phyloP scores from a whole-genome alignment of 1,140 invertebrate species.

The Drosophila paulistorum region DNA sequence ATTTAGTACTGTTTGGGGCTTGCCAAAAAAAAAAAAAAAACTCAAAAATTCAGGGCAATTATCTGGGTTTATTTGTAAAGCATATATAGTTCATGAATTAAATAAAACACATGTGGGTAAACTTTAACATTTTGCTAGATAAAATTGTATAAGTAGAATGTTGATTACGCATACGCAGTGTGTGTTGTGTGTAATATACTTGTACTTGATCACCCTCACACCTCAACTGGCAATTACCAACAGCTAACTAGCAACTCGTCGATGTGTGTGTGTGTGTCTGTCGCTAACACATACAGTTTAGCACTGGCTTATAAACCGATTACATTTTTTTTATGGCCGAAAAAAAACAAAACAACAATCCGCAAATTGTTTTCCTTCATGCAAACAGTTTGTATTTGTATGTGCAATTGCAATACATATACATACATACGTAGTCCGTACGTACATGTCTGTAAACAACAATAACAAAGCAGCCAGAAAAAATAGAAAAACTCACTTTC shows the following conservation, averaged over 20 bases:
- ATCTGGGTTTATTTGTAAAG: slow-evolving; percentile 76
- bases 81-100: slow-evolving; percentile 57
- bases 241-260: background rate
- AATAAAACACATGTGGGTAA: slow-evolving; percentile 75
- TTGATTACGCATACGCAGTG: slow-evolving; percentile 62
- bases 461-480: background rate
- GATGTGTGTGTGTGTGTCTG: background rate
- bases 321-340: slow-evolving; percentile 53
- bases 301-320: slow-evolving; percentile 60
- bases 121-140: slow-evolving; percentile 50
- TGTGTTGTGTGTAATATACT: slow-evolving; percentile 17
- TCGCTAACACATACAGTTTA: slow-evolving; percentile 30
- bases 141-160: slow-evolving; percentile 31
- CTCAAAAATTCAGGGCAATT: slow-evolving; percentile 66
- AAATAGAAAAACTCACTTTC: slow-evolving; percentile 55
- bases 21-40: slow-evolving; percentile 5
- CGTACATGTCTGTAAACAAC: background rate
- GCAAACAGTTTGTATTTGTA: slow-evolving; percentile 5
- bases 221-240: background rate
- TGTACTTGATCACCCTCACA: slow-evolving; percentile 13
- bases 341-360: slow-evolving; percentile 32
- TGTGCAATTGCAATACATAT: slow-evolving; percentile 34
- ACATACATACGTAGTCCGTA: background rate
- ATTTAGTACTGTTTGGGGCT: background rate
- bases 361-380: slow-evolving; percentile 9